These are phyloP conservation scores for Protonemura montana DNA, from an alignment of 2,888 invertebrate species.

Conservation along the genomic window DNA sequence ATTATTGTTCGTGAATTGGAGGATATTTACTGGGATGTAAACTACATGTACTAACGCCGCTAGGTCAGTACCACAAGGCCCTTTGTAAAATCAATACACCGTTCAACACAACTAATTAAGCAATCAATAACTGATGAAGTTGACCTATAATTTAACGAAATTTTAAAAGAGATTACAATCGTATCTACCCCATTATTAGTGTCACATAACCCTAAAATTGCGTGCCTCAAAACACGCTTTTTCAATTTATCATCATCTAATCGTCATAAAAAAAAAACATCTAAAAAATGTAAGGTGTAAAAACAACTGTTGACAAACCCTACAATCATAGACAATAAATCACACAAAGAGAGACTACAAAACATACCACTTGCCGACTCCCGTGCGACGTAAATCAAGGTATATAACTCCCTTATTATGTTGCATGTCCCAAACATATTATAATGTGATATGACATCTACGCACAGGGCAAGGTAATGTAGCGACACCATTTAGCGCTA, in stretches of 20 bases:
- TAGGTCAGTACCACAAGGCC: too few relatives aligned
- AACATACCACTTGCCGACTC: neutral
- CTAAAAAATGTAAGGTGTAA: neutral
- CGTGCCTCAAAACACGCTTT: neutral
- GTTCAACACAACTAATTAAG: too few relatives aligned
- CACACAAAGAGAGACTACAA: neutral
- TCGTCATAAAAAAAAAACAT: neutral
- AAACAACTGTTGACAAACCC: slow-evolving; percentile 12
- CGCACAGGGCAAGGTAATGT: neutral
- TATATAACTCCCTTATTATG: neutral
- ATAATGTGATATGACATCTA: neutral
- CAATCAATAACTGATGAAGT: too few relatives aligned
- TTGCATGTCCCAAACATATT: neutral
- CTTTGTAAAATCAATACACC: too few relatives aligned
- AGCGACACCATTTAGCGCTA: neutral
- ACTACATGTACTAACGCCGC: too few relatives aligned
- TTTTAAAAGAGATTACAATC: too few relatives aligned
- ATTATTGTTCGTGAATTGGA: too few relatives aligned
- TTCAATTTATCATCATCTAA: neutral
- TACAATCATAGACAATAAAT: neutral
- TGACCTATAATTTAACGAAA: too few relatives aligned
- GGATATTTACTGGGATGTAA: too few relatives aligned
- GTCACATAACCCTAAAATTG: too few relatives aligned
- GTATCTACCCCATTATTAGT: too few relatives aligned
- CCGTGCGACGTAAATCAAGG: neutral